Base-by-base conservation (phyloP, 2,797 vertebrate genomes). In the Paguma larvata region DNA sequence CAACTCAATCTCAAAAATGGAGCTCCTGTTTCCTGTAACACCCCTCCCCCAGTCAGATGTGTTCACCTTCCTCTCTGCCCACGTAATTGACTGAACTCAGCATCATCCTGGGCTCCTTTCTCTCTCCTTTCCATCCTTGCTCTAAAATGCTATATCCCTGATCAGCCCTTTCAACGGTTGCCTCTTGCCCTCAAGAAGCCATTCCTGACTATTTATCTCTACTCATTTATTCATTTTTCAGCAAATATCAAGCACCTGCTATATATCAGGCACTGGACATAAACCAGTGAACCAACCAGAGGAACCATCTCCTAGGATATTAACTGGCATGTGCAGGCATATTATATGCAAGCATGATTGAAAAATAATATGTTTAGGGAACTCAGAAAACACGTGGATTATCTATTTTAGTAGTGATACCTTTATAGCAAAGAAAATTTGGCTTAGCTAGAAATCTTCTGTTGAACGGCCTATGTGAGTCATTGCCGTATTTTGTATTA, bases 201-300 rank as follows among this genome's bases (percentile, higher is more conserved):
- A n/a, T 95, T 96, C 89, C 34, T 56, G 32, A n/a, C 15, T 84
- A 5, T 78, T 96, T 78, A 85, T 83, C 30, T 91, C 73, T 94
- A 38, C 21, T 89, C 25, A 18, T 89, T 85, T 67, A 78, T 86
- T 89, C 38, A 51, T 84, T 89, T 67, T 82, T 96, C 41, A 88
- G 59, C 68, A 93, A 83, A 65, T 85, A 95, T 73, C 62, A 3
- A 93, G 18, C 32, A 41, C 51, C 59, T 65, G 6, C 77, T 70
- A 0, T 85, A 34, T 86, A 16, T 25, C 72, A 91, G 56, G 3
- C 32, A 84, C 67, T 97, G n/a, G 44, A 95, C 51, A 67, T 91
- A 96, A 89, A 78, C 75, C 73, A 94, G 34, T 82, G 18, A 92
- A n/a, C 51, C 19, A 95, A 18, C 72, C 41, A 78, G 10, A 87